Evolutionary conservation across 2,797 vertebrate genomes (phyloP).

Genomic region (Scolopax bukidnonensis): DNA sequence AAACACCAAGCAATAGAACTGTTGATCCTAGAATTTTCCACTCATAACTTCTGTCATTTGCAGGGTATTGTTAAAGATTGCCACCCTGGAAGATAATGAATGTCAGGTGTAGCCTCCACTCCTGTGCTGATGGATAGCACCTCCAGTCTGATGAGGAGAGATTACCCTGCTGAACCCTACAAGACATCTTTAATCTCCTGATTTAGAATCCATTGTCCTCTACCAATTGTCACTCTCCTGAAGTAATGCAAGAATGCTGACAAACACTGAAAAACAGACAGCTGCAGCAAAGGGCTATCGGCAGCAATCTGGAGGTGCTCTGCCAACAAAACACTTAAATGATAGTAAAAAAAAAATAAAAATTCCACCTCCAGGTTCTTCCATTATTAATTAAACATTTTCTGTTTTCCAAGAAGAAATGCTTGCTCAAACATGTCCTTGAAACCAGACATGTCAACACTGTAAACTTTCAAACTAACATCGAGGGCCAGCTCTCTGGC

Average conservation of each 20-base stretch:
- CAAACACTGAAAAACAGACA: background rate
- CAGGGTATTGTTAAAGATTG: constrained; percentile 15
- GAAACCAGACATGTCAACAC: background rate
- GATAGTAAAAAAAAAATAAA: background rate
- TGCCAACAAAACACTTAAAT: background rate
- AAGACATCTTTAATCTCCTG: constrained; percentile 56
- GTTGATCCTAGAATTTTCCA: constrained; percentile 26
- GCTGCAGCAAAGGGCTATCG: background rate
- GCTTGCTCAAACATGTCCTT: background rate
- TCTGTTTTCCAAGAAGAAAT: background rate
- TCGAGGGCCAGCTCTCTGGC: background rate
- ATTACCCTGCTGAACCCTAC: constrained; percentile 59
- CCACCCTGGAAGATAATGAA: constrained; percentile 38
- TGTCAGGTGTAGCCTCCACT: constrained; percentile 21
- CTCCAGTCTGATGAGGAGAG: constrained; percentile 56
- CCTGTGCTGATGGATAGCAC: constrained; percentile 21
- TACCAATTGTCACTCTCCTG: background rate
- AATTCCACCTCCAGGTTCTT: background rate
- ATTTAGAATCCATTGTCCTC: constrained; percentile 54
- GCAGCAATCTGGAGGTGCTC: background rate
- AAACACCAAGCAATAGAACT: constrained; percentile 8
- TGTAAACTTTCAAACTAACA: background rate
- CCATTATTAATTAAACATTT: background rate
- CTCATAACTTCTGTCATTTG: constrained; percentile 52
- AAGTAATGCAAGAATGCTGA: constrained; percentile 6